A percentile compares a stretch with the other conserved stretches of the same genome.
phyloP scores from a whole-genome alignment of 1,140 invertebrate genomes.

The Diorhabda carinulata region DNA sequence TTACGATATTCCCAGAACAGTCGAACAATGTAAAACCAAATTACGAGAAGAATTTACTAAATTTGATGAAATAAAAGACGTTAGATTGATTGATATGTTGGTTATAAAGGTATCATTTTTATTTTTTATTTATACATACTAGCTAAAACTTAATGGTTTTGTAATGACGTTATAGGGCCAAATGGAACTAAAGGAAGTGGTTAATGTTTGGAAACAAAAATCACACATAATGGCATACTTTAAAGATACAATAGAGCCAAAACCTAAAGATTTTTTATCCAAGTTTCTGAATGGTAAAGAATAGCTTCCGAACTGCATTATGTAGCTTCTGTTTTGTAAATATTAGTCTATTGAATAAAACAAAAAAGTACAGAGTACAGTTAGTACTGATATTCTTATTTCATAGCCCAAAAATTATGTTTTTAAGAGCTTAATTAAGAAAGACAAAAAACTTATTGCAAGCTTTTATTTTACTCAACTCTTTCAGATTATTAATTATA shows the following conservation, averaged over 20 bases:
- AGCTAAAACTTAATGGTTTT: not conserved
- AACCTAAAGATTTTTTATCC: conserved; percentile 87
- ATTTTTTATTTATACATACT: not conserved
- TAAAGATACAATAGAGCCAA: conserved; percentile 76
- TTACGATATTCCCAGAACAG: conserved; percentile 72
- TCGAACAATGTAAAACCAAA: conserved; percentile 65
- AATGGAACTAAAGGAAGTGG: conserved; percentile 89
- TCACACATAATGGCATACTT: conserved; percentile 83
- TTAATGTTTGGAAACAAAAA: conserved; percentile 83
- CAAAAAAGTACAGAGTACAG: too few species aligned
- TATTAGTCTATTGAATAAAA: too few species aligned
- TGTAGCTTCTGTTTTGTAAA: not conserved
- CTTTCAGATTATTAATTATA: too few species aligned
- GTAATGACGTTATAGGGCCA: conserved; percentile 64
- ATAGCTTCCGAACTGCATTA: not conserved
- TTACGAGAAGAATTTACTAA: conserved; percentile 76
- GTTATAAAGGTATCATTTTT: conserved; percentile 73
- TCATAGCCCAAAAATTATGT: too few species aligned
- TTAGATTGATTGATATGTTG: conserved; percentile 84
- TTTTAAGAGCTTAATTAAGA: too few species aligned
- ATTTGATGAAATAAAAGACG: conserved; percentile 72
- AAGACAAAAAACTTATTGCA: too few species aligned
- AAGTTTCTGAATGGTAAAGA: conserved; percentile 63
- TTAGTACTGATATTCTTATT: too few species aligned
- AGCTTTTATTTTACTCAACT: too few species aligned